Conservation (phyloP, 2,888 invertebrate species). For the Zeuzera pyrina region DNA sequence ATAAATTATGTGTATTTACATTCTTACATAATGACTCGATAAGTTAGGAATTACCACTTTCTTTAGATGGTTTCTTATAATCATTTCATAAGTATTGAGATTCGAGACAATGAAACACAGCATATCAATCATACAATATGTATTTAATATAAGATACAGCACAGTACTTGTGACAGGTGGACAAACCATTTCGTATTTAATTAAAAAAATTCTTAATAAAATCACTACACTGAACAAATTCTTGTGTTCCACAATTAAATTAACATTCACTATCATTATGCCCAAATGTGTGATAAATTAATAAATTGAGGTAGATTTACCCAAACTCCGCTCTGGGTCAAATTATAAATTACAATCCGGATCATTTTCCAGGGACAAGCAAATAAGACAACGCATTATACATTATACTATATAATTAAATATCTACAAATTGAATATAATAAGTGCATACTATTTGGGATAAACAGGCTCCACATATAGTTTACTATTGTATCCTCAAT, state of each 20-base stretch:
- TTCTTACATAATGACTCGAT: too few relatives aligned
- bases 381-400: constrained; percentile 68
- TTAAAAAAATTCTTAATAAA: constrained; percentile 47
- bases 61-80: too few relatives aligned
- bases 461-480: constrained; percentile 43
- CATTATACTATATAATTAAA: constrained; percentile 73
- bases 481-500: constrained; percentile 43
- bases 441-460: constrained; percentile 61
- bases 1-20: too few relatives aligned
- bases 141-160: constrained; percentile 72
- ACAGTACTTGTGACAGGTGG: constrained; percentile 71
- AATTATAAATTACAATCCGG: constrained; percentile 61
- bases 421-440: constrained; percentile 71
- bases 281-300: constrained; percentile 71
- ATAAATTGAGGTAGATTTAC: constrained; percentile 73
- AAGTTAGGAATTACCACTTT: too few relatives aligned
- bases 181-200: constrained; percentile 63
- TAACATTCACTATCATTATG: constrained; percentile 65
- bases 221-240: constrained; percentile 63
- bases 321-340: constrained; percentile 45
- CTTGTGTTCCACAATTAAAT: constrained; percentile 46
- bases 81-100: too few relatives aligned
- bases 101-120: too few relatives aligned
- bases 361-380: constrained; percentile 51
- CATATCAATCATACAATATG: constrained; percentile 73